A percentile compares a stretch with the other conserved stretches of the same genome.
These are phyloP conservation scores for Orius insidiosus DNA, from an alignment of 1,140 invertebrate species.

Conservation along the genomic window DNA sequence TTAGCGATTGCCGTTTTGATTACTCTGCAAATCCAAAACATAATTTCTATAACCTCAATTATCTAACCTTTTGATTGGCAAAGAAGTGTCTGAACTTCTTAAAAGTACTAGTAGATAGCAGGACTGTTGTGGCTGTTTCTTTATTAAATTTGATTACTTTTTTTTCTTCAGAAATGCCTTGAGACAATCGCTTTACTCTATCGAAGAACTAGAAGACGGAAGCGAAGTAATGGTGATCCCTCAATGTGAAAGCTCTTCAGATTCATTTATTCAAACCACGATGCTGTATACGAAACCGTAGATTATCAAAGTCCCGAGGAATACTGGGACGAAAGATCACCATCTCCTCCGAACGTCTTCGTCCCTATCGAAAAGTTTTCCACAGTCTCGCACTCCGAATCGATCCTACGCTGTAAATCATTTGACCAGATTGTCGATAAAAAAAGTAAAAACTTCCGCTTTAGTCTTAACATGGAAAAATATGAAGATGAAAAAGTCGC, in stretches of 20 bases:
- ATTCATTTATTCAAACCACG: background rate
- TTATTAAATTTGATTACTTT: too few relatives aligned
- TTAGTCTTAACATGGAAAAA: slow-evolving; percentile 13
- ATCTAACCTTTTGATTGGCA: too few relatives aligned
- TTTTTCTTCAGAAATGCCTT: slow-evolving; percentile 10
- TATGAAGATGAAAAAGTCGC: background rate
- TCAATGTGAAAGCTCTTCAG: background rate
- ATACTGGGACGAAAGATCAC: slow-evolving; percentile 5
- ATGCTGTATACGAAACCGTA: background rate
- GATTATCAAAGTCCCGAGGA: background rate
- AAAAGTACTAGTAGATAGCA: too few relatives aligned
- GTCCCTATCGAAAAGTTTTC: too few relatives aligned
- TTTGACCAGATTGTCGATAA: slow-evolving; percentile 4
- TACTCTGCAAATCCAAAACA: too few relatives aligned
- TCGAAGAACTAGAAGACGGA: background rate
- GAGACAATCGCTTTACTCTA: background rate
- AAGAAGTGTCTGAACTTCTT: too few relatives aligned
- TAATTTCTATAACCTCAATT: too few relatives aligned
- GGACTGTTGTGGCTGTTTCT: too few relatives aligned
- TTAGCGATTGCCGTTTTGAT: too few relatives aligned
- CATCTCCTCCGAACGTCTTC: too few relatives aligned
- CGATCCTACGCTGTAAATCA: background rate
- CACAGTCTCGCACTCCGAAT: too few relatives aligned
- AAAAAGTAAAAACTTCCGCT: slow-evolving; percentile 11
- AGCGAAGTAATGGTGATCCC: background rate